These are phyloP conservation scores for Nemotelus nigrinus DNA, from an alignment of 2,888 invertebrate species.

Conservation along the genomic window DNA sequence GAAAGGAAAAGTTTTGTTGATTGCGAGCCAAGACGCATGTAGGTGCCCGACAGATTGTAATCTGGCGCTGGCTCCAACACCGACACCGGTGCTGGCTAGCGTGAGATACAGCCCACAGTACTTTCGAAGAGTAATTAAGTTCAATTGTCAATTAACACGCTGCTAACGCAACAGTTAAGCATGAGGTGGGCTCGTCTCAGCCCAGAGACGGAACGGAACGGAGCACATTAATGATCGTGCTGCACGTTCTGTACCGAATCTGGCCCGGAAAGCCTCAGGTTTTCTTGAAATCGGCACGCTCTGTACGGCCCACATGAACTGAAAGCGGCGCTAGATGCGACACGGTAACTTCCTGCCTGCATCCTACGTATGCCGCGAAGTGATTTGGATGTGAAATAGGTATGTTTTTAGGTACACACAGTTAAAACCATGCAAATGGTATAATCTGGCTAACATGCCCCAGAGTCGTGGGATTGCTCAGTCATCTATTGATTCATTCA, in stretches of 20 bases:
- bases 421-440: no score
- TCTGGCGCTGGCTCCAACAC: not conserved
- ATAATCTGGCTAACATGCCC: no score
- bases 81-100: constrained; percentile 1
- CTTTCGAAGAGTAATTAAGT: constrained; percentile 36
- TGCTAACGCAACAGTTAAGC: constrained; percentile 15
- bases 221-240: not conserved
- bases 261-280: constrained; percentile 17
- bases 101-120: not conserved
- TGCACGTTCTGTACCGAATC: not conserved
- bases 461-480: no score
- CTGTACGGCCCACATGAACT: not conserved
- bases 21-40: not conserved
- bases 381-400: not conserved
- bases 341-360: constrained; percentile 34
- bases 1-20: constrained; percentile 32
- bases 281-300: constrained; percentile 1
- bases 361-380: constrained; percentile 20
- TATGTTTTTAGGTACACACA: no score
- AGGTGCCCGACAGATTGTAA: constrained; percentile 10
- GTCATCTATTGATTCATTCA: no score
- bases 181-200: not conserved
- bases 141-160: constrained; percentile 28
- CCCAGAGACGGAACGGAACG: not conserved
- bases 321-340: constrained; percentile 30